phyloP scores from a whole-genome alignment of 2,888 invertebrate species.

The Serripes groenlandicus region DNA sequence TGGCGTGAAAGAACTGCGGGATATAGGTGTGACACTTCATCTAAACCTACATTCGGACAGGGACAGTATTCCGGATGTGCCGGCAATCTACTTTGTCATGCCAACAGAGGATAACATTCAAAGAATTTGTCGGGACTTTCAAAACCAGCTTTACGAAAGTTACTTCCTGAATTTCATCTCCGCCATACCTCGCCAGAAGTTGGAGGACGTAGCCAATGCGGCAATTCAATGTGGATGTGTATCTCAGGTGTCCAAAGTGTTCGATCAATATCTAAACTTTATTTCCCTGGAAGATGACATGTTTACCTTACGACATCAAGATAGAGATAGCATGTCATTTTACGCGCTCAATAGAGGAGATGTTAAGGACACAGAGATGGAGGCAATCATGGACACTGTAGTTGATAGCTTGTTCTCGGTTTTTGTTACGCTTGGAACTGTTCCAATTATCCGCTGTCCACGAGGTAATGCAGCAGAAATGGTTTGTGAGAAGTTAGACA shows the following conservation, averaged over 20 bases:
- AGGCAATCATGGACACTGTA: slow-evolving; percentile 95
- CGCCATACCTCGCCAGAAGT: slow-evolving; percentile 95
- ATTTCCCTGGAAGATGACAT: slow-evolving; percentile 99
- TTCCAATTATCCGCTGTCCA: slow-evolving; percentile 96
- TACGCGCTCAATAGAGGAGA: slow-evolving; percentile 98
- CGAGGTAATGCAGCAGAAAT: slow-evolving; percentile 99
- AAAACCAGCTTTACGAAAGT: slow-evolving; percentile 95
- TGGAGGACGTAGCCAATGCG: slow-evolving; percentile 97
- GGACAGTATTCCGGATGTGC: slow-evolving; percentile 97
- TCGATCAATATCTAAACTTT: slow-evolving; percentile 99
- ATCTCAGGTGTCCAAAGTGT: slow-evolving; percentile 97
- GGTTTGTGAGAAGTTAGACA: slow-evolving; percentile 98
- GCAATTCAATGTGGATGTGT: slow-evolving; percentile 96
- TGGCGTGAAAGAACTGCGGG: slow-evolving; percentile 97
- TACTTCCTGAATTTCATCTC: slow-evolving; percentile 97
- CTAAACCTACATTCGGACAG: slow-evolving; percentile 90
- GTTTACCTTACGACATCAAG: slow-evolving; percentile 97
- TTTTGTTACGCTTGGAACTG: slow-evolving; percentile 97
- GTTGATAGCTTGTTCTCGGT: slow-evolving; percentile 99
- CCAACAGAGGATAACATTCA: slow-evolving; percentile 98
- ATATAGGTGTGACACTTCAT: slow-evolving; percentile 98
- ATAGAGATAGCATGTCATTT: slow-evolving; percentile 96
- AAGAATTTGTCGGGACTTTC: slow-evolving; percentile 93
- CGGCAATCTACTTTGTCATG: slow-evolving; percentile 98
- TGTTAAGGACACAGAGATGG: slow-evolving; percentile 98